Evolutionary conservation across 2,113 vertebrate genomes (phyloP), one percentile per base, ranked within the genome.

Genomic region (Grallaria varia): DNA sequence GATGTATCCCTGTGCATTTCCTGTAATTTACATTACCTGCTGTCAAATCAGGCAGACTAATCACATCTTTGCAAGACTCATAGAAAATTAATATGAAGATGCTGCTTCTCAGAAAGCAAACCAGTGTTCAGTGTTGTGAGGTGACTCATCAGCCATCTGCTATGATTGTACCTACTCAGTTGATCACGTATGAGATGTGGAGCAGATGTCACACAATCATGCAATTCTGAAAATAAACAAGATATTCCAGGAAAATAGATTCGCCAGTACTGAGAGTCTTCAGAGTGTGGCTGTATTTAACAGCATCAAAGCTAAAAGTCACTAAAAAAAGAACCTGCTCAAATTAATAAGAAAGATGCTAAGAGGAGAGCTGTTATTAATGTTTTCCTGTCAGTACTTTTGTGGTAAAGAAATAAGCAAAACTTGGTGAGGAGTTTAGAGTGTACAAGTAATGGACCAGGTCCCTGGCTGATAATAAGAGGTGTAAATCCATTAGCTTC

Each of bases 101-200:
- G 90, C 90, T 96, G 58, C 92, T 98, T 97, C 97, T 97, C 95
- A 96, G 97, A 98, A 98, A 97, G 96, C 95, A 95, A 95, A 96
- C 71, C 94, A 67, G 72, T 77, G 90, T 96, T 97, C 71, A 50
- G 78, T 96, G 91, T 67, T 97, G 93, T 76, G 95, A 97, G 85
- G 67, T 96, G 96, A 97, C 95, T 97, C 96, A 97, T 96, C 97
- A 98, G 96, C 97, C 96, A 92, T 98, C 97, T 98, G 97, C 97
- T 92, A 78, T 86, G 6, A 33, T 91, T 95, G 76, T 93, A 97
- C 96, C 96, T 97, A 83, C 96, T 90, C 94, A 85, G 95, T 95
- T 76, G 91, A 95, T 96, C 97, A 96, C 95, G 64, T 97, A 97
- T 95, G 96, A 97, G 97, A 97, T 97, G 97, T 92, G 93, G 87